Evolutionary conservation across 1,140 invertebrate genomes (phyloP).

Genomic region (Zaprionus ghesquierei): DNA sequence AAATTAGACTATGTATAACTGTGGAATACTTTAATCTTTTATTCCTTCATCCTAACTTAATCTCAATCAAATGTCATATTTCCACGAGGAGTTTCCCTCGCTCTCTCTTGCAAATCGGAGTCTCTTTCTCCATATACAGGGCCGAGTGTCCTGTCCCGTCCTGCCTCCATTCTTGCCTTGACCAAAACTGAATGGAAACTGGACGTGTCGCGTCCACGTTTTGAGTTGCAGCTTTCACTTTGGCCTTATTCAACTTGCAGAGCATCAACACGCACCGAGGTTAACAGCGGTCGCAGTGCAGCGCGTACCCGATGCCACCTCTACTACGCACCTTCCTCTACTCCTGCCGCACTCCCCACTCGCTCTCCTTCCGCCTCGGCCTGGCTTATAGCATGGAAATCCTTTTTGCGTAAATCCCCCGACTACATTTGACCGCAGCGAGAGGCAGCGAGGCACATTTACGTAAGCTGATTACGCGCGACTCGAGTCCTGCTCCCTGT

Average conservation of each 20-base stretch:
- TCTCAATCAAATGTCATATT: too few species aligned
- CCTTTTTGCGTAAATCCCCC: constrained; percentile 57
- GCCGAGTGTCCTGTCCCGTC: too few species aligned
- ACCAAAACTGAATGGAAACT: constrained; percentile 1
- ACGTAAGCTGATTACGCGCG: constrained; percentile 70
- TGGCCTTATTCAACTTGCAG: constrained; percentile 15
- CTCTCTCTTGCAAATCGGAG: too few species aligned
- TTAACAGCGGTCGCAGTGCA: not conserved
- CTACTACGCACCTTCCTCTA: too few species aligned
- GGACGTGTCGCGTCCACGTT: constrained; percentile 11
- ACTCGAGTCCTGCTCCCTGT: constrained; percentile 33
- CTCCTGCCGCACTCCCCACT: not conserved
- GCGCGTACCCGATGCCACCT: too few species aligned
- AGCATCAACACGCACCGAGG: constrained; percentile 5
- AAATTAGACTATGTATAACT: too few species aligned
- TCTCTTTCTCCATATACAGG: too few species aligned
- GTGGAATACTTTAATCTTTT: too few species aligned
- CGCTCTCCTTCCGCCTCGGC: too few species aligned
- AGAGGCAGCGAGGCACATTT: constrained; percentile 59
- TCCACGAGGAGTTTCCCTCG: too few species aligned
- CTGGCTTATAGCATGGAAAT: constrained; percentile 51
- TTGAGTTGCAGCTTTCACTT: constrained; percentile 37
- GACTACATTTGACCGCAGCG: constrained; percentile 58
- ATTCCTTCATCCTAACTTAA: too few species aligned
- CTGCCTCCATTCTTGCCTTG: not conserved